A percentile compares a stretch with the other conserved stretches of the same genome.
phyloP scores from a whole-genome alignment of 2,888 invertebrate species.

The Agrilus mali region DNA sequence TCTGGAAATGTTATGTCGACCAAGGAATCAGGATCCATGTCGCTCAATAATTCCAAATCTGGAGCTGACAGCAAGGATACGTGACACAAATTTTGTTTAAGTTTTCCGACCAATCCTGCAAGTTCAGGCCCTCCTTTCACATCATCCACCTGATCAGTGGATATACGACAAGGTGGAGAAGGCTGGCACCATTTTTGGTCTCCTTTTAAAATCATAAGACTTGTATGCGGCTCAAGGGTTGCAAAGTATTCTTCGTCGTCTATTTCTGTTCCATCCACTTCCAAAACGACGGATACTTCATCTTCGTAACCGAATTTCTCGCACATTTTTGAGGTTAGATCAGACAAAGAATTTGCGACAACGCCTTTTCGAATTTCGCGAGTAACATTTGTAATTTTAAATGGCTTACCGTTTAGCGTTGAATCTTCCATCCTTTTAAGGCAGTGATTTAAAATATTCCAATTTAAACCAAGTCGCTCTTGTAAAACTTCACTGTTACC shows the following conservation, averaged over 20 bases:
- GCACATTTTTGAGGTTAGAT: constrained; percentile 61
- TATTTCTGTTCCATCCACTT: constrained; percentile 88
- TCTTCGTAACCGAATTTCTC: constrained; percentile 55
- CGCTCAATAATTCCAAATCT: constrained; percentile 71
- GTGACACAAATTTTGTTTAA: constrained; percentile 71
- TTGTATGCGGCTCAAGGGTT: constrained; percentile 77
- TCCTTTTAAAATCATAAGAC: constrained; percentile 66
- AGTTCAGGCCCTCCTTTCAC: constrained; percentile 46
- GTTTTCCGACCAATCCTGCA: constrained; percentile 61
- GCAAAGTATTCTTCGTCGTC: constrained; percentile 93
- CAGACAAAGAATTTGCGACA: constrained; percentile 66
- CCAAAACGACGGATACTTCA: constrained; percentile 67
- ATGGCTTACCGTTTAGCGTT: constrained; percentile 44
- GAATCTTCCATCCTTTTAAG: constrained; percentile 40
- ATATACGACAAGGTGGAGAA: constrained; percentile 48
- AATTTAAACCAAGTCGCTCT: too few relatives aligned
- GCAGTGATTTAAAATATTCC: too few relatives aligned
- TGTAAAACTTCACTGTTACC: too few relatives aligned
- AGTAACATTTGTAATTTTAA: constrained; percentile 67
- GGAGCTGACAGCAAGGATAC: constrained; percentile 74
- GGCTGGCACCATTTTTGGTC: constrained; percentile 64
- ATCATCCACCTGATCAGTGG: constrained; percentile 47
- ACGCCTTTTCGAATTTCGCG: constrained; percentile 73
- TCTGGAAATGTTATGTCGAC: constrained; percentile 65
- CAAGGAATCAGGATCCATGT: constrained; percentile 82